A percentile compares a stretch with the other conserved stretches of the same genome.
These are phyloP conservation scores for Candoia aspera DNA, from an alignment of 2,113 vertebrate genomes.

Conservation along the genomic window DNA sequence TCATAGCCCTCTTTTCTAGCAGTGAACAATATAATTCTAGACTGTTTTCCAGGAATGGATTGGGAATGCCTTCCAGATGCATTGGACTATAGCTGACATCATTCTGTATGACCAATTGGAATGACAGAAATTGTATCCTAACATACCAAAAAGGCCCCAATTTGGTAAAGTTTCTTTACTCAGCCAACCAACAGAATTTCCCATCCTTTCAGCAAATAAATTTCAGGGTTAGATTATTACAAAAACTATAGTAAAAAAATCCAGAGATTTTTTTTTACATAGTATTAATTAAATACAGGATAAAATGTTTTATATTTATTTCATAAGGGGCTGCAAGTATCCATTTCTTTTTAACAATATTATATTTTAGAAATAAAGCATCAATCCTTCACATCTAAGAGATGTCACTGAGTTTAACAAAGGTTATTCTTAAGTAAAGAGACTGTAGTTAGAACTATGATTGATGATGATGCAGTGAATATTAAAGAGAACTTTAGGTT, in stretches of 20 bases:
- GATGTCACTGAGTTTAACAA: neutral
- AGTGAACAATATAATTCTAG: neutral
- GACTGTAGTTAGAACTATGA: neutral
- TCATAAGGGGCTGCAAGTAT: neutral
- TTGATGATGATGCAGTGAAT: neutral
- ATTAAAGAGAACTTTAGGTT: neutral
- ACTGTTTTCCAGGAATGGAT: neutral
- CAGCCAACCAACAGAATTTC: neutral
- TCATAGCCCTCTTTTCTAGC: neutral
- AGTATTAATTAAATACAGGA: neutral
- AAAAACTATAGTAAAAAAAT: neutral
- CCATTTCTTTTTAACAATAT: neutral
- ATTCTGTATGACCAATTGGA: neutral
- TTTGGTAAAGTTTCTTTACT: neutral
- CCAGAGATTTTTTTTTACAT: neutral
- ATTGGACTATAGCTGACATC: neutral
- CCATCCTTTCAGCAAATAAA: neutral
- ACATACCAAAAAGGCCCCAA: neutral
- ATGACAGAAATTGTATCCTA: neutral
- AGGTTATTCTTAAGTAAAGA: neutral
- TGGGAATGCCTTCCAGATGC: neutral
- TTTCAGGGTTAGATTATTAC: neutral
- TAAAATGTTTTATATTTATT: neutral
- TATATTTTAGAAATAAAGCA: neutral
- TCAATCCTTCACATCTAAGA: neutral